Evolutionary conservation across 2,888 invertebrate genomes (phyloP).

Genomic region (Drosophila monieri): DNA sequence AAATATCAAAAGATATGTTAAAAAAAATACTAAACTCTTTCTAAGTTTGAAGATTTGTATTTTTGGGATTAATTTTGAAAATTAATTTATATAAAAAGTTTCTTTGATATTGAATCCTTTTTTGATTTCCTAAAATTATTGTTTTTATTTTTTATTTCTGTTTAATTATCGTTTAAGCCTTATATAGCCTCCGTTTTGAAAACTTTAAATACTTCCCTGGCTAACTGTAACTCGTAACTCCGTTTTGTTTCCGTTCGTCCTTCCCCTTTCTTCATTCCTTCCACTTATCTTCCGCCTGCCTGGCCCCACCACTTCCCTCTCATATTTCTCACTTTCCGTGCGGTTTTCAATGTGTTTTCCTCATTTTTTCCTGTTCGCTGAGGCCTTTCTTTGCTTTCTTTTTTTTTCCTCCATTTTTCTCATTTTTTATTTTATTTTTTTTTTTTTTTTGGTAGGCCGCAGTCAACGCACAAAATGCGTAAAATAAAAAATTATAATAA

Average conservation of each 20-base stretch:
- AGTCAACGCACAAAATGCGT: conserved; percentile 65
- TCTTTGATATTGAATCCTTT: too few relatives aligned
- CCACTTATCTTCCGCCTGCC: conserved; percentile 1
- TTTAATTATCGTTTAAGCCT: too few relatives aligned
- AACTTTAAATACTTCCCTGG: conserved; percentile 21
- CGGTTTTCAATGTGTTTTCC: conserved; percentile 52
- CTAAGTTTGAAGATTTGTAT: too few relatives aligned
- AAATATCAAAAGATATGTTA: too few relatives aligned
- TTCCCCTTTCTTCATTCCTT: background rate
- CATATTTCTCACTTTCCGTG: conserved; percentile 47
- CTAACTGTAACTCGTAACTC: conserved; percentile 5
- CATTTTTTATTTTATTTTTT: conserved; percentile 22
- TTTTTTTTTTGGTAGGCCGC: conserved; percentile 43
- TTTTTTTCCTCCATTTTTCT: conserved; percentile 12
- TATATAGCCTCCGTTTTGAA: too few relatives aligned
- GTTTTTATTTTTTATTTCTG: too few relatives aligned
- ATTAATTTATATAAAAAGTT: too few relatives aligned
- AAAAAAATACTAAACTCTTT: too few relatives aligned
- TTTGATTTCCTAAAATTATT: too few relatives aligned
- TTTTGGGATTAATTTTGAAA: too few relatives aligned
- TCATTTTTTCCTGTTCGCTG: conserved; percentile 29
- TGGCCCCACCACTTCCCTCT: conserved; percentile 14
- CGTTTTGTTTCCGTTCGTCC: conserved; percentile 19
- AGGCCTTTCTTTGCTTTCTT: conserved; percentile 43
- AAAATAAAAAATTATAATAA: conserved; percentile 69